phyloP scores from a whole-genome alignment of 2,888 invertebrate species.

The Agrenia bidenticulata region DNA sequence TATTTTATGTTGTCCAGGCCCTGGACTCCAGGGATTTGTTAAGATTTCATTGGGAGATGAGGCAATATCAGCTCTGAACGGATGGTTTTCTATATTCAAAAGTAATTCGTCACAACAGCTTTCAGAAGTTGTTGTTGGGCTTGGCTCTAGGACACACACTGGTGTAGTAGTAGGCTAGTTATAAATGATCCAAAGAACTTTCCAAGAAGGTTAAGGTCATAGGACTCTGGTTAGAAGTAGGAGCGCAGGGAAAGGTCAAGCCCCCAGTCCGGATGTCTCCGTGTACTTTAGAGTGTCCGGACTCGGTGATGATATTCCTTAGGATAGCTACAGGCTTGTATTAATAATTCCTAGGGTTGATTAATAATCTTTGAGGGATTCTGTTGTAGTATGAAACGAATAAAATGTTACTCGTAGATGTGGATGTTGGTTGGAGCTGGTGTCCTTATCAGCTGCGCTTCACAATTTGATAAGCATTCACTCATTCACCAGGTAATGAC shows the following conservation, averaged over 20 bases:
- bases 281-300: too few species aligned
- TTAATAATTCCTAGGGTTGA: too few species aligned
- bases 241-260: slow-evolving; percentile 35
- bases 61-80: background rate
- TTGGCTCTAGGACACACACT: slow-evolving; percentile 26
- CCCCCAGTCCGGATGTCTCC: slow-evolving; percentile 45
- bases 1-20: background rate
- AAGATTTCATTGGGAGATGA: background rate
- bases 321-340: too few species aligned
- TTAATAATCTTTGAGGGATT: too few species aligned
- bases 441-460: background rate
- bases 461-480: background rate
- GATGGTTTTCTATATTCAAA: background rate
- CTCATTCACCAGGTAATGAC: slow-evolving; percentile 7
- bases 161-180: too few species aligned
- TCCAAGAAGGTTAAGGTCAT: too few species aligned
- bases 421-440: slow-evolving; percentile 12
- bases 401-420: slow-evolving; percentile 12
- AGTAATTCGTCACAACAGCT: slow-evolving; percentile 43
- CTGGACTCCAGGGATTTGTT: too few species aligned
- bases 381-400: background rate
- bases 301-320: slow-evolving; percentile 40
- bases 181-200: too few species aligned
- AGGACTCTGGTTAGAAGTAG: too few species aligned
- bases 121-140: slow-evolving; percentile 48